Evolutionary conservation across 2,888 invertebrate species (phyloP), one percentile per base, ranked within the genome.

Genomic region (Epinotia bilunana): DNA sequence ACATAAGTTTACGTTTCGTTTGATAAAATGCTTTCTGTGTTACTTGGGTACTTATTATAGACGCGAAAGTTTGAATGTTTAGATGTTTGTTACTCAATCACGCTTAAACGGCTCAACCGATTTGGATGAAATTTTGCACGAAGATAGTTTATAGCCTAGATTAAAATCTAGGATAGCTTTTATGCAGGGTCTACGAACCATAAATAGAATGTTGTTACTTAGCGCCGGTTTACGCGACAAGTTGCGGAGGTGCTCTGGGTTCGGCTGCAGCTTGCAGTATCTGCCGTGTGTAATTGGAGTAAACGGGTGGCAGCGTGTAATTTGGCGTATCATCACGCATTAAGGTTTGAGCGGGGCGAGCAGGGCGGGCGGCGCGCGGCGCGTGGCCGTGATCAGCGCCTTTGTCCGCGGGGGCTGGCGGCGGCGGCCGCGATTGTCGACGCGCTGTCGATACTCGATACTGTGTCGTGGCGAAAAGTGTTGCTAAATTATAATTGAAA

Each of bases 351-450:
- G 79, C 80, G 79, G 79, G 79, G 53, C 5, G 53, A 6, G 53
- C 53, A 53, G 79, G 78, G 43, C 11, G 71, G 74, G 74, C 78
- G 77, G 77, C 69, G 74, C 69, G 57, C 58, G 85, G 74, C 89
- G 87, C 90, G 89, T 87, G 90, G 58, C 88, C 79, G 79, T 87
- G 84, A 88, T 90, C 86, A 89, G 81, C n/a, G 79, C 87, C 81
- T 86, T 90, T 90, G 90, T 89, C 77, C 61, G 77, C 62, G 16
- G 39, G 60, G 76, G 77, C 74, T 77, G 77, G 20, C 61, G 65
- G 23, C 23, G 23, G 39, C 12, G 43, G 46, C 9, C n/a, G 58
- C 33, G 20, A 49, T 6, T 46, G 9, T 57, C 63, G 70, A 23
- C 18, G 53, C 6, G 53, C 6, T 53, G n/a, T 53, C 49, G n/a